A percentile compares a stretch with the other conserved stretches of the same genome.
Evolutionary conservation across 2,113 vertebrate species (phyloP).

Genomic region (Isichthys henryi): DNA sequence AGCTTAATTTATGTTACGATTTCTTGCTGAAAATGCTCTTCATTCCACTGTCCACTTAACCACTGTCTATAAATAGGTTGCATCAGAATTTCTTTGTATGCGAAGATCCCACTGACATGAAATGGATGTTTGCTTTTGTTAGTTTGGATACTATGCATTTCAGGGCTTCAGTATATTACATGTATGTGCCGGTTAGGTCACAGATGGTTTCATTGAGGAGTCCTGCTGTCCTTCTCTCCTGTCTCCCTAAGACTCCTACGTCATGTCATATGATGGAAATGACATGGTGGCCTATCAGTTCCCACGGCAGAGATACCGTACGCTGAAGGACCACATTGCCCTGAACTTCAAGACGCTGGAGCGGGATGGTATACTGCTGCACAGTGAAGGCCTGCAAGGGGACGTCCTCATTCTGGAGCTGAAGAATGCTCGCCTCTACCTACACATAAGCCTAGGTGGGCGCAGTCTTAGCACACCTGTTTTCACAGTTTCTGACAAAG

Average conservation of each 20-base stretch:
- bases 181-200: background rate
- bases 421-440: constrained; percentile 74
- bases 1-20: background rate
- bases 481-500: background rate
- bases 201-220: background rate
- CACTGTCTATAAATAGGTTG: background rate
- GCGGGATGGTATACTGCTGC: constrained; percentile 80
- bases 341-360: constrained; percentile 94
- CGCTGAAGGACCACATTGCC: constrained; percentile 77
- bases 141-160: background rate
- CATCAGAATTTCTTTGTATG: background rate
- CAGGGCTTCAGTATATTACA: background rate
- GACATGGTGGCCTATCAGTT: constrained; percentile 85
- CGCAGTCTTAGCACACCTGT: background rate
- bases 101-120: background rate
- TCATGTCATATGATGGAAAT: constrained; percentile 86
- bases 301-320: constrained; percentile 65
- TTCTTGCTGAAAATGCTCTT: background rate
- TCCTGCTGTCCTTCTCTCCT: background rate
- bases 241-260: constrained; percentile 70
- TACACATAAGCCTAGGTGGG: constrained; percentile 85
- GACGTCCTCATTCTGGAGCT: constrained; percentile 86
- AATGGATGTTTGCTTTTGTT: background rate
- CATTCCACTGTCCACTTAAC: background rate
- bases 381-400: constrained; percentile 83